Conservation (phyloP, 2,113 vertebrate genomes). For the Macroglossus sobrinus region DNA sequence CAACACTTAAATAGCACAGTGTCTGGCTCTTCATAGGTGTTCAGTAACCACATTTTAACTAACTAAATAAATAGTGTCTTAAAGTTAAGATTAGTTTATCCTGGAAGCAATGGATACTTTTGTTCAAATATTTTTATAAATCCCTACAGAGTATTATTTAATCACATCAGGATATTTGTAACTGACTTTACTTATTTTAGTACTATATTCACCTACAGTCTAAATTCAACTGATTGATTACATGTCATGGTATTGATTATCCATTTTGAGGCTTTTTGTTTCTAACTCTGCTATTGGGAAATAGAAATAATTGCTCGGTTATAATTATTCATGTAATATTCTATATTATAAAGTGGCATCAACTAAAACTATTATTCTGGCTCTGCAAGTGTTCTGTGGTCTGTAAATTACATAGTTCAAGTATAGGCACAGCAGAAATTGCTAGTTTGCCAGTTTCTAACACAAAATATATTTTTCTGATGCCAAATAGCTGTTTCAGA, state of each 20-base stretch:
- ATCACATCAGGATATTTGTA: neutral
- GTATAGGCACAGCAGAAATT: neutral
- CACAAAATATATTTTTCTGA: neutral
- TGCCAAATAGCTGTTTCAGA: neutral
- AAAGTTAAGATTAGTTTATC: neutral
- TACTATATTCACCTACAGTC: neutral
- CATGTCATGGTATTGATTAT: conserved; percentile 26
- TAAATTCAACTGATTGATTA: conserved; percentile 33
- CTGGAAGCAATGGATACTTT: neutral
- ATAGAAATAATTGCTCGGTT: conserved; percentile 55
- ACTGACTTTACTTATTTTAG: neutral
- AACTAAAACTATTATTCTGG: conserved; percentile 18
- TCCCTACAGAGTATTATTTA: neutral
- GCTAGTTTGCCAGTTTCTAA: neutral
- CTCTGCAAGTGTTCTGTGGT: neutral
- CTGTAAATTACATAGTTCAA: conserved; percentile 25
- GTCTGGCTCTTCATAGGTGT: neutral
- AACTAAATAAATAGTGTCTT: neutral
- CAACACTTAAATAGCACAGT: neutral
- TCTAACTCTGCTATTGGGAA: neutral
- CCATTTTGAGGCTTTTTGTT: conserved; percentile 24
- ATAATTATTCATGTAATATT: conserved; percentile 44
- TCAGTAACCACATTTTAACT: neutral
- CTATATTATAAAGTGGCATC: conserved; percentile 17
- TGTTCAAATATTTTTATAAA: neutral